Evolutionary conservation across 2,113 vertebrate genomes (phyloP).

Genomic region (Pseudopodoces humilis): DNA sequence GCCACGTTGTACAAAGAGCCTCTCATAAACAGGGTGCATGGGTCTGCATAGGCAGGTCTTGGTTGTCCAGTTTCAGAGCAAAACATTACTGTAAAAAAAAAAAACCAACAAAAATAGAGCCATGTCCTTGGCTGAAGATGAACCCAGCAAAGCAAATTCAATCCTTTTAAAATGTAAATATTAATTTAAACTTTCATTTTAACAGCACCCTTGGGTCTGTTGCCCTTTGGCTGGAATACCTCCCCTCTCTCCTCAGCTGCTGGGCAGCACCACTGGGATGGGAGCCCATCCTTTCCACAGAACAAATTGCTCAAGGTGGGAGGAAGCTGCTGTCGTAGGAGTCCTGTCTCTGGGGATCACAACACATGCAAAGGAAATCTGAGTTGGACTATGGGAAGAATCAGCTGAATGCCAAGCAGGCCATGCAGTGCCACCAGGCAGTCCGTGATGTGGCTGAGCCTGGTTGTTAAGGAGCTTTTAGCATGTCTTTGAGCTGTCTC

Average conservation of each 20-base stretch:
- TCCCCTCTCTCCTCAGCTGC: neutral
- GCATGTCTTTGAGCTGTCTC: neutral
- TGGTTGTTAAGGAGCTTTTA: neutral
- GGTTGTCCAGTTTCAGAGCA: neutral
- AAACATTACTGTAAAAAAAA: slow-evolving; percentile 59
- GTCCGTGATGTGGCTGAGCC: neutral
- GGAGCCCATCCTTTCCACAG: neutral
- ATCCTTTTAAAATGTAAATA: slow-evolving; percentile 56
- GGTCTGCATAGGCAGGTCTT: neutral
- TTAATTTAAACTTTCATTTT: slow-evolving; percentile 38
- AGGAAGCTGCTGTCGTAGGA: rapidly evolving
- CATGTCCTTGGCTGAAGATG: slow-evolving; percentile 27
- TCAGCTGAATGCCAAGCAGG: neutral
- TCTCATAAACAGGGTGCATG: neutral
- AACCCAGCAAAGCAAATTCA: slow-evolving; percentile 24
- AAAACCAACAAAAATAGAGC: neutral
- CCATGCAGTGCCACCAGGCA: neutral
- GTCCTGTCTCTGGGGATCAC: neutral
- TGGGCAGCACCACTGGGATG: neutral
- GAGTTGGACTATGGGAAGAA: neutral
- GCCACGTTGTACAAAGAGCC: neutral
- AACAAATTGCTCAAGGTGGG: neutral
- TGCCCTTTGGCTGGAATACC: slow-evolving; percentile 18
- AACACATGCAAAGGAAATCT: rapidly evolving
- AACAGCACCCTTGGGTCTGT: neutral